Conservation (phyloP, 1,140 invertebrate species). For the Drosophila murphyi region DNA sequence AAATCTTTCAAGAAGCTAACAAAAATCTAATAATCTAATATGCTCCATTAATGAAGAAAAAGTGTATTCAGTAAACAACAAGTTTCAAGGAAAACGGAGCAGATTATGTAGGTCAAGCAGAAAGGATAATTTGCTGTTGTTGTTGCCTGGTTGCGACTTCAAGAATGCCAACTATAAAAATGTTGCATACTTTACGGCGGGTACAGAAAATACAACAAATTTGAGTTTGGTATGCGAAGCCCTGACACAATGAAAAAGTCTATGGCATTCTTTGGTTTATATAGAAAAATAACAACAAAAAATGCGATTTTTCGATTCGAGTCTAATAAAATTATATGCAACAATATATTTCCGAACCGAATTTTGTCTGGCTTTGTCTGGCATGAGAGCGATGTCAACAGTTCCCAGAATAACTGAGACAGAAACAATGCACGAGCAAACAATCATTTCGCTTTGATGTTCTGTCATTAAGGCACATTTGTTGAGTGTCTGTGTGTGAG, state of each 20-base stretch:
- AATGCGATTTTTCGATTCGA: not conserved
- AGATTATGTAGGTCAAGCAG: too few relatives aligned
- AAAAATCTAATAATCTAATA: too few relatives aligned
- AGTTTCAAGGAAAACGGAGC: too few relatives aligned
- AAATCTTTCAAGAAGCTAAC: too few relatives aligned
- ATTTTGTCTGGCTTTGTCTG: slow-evolving; percentile 15
- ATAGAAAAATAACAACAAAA: not conserved
- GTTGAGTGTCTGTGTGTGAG: not conserved
- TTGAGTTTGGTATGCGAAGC: too few relatives aligned
- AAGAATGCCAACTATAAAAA: not conserved
- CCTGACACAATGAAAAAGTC: too few relatives aligned
- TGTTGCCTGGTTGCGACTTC: not conserved
- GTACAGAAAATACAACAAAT: not conserved
- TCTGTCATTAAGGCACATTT: not conserved
- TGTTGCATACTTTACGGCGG: slow-evolving; percentile 19
- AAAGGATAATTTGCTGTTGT: too few relatives aligned
- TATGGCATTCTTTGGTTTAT: not conserved
- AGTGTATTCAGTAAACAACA: too few relatives aligned
- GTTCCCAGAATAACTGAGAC: slow-evolving; percentile 21
- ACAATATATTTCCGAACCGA: slow-evolving; percentile 10
- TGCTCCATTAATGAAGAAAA: too few relatives aligned
- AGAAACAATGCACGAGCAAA: slow-evolving; percentile 2
- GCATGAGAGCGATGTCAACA: slow-evolving; percentile 15
- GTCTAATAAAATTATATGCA: slow-evolving; percentile 8
- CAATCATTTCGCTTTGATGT: slow-evolving; percentile 8